Evolutionary conservation across 2,797 vertebrate genomes (phyloP).

Genomic region (Peromyscus eremicus): DNA sequence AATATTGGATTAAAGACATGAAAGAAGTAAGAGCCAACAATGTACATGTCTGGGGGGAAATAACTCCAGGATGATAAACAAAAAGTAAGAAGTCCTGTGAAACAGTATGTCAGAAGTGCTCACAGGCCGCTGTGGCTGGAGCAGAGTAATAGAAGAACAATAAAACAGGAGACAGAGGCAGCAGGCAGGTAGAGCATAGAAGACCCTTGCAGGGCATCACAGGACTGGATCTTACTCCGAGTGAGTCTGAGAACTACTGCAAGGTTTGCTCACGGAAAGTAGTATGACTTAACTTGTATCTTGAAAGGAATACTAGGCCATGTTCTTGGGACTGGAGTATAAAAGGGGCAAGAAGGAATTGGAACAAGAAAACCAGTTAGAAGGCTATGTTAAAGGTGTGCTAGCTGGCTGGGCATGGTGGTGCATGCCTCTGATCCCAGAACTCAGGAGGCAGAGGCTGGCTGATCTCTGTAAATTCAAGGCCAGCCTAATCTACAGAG

Average conservation of each 20-base stretch:
- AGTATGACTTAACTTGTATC: not conserved
- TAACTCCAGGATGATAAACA: not conserved
- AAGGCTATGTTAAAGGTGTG: not conserved
- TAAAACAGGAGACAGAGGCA: not conserved
- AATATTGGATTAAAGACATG: conserved; percentile 12
- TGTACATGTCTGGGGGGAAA: not conserved
- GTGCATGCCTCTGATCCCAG: no score
- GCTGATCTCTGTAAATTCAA: no score
- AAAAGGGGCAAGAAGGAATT: not conserved
- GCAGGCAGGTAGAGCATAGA: not conserved
- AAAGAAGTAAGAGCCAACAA: not conserved
- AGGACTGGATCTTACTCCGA: conserved; percentile 15
- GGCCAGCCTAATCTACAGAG: no score
- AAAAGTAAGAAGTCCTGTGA: conserved; percentile 21
- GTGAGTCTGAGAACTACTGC: not conserved
- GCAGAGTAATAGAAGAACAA: not conserved
- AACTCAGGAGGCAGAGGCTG: no score
- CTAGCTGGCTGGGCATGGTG: not conserved
- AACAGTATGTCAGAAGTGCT: not conserved
- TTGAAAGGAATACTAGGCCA: not conserved
- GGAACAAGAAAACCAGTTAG: conserved; percentile 1
- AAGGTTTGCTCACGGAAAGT: not conserved
- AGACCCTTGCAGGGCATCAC: not conserved
- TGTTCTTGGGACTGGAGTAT: not conserved
- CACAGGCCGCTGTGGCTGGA: not conserved